Percentiles rank a stretch among this genome's conserved stretches.
Evolutionary conservation across 2,113 vertebrate species (phyloP).

Genomic region (Oreochromis tanganicae): DNA sequence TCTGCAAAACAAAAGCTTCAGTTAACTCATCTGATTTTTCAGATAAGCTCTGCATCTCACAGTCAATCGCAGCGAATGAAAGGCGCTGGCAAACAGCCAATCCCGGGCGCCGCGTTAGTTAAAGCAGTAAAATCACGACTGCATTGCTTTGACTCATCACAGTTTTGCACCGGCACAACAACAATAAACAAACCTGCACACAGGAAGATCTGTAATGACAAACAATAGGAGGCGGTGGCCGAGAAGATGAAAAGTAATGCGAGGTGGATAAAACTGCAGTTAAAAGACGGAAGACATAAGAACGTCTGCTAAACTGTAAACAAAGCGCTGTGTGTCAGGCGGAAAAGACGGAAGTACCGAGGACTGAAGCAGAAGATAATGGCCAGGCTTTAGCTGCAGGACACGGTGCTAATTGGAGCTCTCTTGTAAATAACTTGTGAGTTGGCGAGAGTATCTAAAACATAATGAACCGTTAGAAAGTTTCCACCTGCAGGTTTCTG

Average conservation of each 20-base stretch:
- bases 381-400: not conserved
- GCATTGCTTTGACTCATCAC: not conserved
- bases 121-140: not conserved
- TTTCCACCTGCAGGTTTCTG: not conserved
- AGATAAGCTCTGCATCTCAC: not conserved
- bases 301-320: not conserved
- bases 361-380: not conserved
- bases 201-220: not conserved
- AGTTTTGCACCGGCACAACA: not conserved
- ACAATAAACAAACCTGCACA: not conserved
- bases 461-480: not conserved
- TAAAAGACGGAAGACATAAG: not conserved
- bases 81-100: not conserved
- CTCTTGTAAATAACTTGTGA: conserved; percentile 1
- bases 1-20: not conserved
- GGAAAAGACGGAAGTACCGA: not conserved
- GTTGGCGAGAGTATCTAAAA: not conserved
- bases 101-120: not conserved
- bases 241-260: not conserved
- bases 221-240: not conserved
- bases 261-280: not conserved
- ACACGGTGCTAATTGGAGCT: conserved; percentile 19
- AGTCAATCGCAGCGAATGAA: not conserved
- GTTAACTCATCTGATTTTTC: not conserved
- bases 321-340: not conserved